Conservation (phyloP, 2,113 vertebrate species). For the Otolemur garnettii region DNA sequence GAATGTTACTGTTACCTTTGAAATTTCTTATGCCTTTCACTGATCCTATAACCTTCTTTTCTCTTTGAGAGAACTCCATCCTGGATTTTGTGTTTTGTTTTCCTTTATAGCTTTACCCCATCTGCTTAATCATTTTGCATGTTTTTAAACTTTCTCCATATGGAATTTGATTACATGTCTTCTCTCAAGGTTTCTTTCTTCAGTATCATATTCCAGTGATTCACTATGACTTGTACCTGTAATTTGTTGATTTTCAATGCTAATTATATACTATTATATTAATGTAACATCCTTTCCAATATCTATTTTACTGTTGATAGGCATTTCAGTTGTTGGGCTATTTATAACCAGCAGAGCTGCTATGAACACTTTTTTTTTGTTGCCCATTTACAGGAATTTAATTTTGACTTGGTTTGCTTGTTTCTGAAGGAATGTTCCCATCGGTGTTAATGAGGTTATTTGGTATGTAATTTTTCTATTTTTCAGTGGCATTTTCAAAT, state of each 20-base stretch:
- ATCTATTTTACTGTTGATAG: background rate
- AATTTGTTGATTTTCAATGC: background rate
- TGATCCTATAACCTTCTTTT: background rate
- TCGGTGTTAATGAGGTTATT: background rate
- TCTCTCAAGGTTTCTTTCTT: background rate
- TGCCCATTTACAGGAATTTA: background rate
- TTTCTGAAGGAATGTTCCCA: background rate
- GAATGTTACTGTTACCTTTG: background rate
- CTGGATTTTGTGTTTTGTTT: background rate
- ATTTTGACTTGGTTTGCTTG: slow-evolving; percentile 19
- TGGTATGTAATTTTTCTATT: background rate
- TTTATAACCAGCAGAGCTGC: background rate
- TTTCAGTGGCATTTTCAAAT: background rate
- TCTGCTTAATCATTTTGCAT: background rate
- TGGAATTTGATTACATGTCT: background rate
- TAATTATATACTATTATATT: background rate
- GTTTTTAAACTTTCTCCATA: background rate
- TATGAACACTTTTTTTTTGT: background rate
- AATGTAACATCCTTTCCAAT: background rate
- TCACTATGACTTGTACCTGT: background rate
- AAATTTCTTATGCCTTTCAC: background rate
- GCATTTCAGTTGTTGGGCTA: background rate
- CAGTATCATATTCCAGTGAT: background rate
- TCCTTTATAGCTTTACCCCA: background rate
- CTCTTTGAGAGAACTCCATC: background rate